A percentile compares a stretch with the other conserved stretches of the same genome.
Conservation (phyloP, 2,888 invertebrate genomes). For the Esperia sulphurella region DNA sequence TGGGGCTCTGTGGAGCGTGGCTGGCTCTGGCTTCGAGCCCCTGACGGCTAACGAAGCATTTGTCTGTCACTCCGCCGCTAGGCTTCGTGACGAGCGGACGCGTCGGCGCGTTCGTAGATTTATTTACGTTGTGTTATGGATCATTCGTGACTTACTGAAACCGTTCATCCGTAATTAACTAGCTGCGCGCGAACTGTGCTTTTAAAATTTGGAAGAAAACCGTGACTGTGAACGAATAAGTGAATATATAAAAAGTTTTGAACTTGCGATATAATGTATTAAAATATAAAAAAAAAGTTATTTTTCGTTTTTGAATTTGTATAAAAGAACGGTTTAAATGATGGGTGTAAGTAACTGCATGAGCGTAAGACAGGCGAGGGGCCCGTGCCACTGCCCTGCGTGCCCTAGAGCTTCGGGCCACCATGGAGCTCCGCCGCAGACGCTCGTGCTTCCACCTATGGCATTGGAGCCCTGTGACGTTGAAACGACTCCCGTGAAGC, state of each 20-base stretch:
- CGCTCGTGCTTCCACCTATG: constrained; percentile 70
- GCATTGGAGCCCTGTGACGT: constrained; percentile 47
- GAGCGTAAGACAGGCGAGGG: constrained; percentile 78
- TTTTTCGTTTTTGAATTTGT: constrained; percentile 25
- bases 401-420: constrained; percentile 69
- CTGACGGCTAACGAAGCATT: too few relatives aligned
- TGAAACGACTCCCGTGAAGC: constrained; percentile 66
- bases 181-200: neutral
- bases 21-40: too few relatives aligned
- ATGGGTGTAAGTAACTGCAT: constrained; percentile 78
- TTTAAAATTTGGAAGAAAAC: neutral
- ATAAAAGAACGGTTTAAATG: constrained; percentile 37
- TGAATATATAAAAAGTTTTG: neutral
- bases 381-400: constrained; percentile 77
- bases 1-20: constrained; percentile 18
- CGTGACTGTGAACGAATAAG: constrained; percentile 1
- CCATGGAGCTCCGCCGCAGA: constrained; percentile 55
- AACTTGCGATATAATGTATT: neutral
- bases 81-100: constrained; percentile 58
- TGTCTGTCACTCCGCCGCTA: constrained; percentile 54
- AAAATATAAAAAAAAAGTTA: neutral
- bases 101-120: constrained; percentile 15
- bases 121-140: neutral
- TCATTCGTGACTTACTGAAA: neutral
- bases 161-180: neutral